Evolutionary conservation across 2,888 invertebrate genomes (phyloP), one percentile per base, ranked within the genome.

Genomic region (Cylindroiulus punctatus): DNA sequence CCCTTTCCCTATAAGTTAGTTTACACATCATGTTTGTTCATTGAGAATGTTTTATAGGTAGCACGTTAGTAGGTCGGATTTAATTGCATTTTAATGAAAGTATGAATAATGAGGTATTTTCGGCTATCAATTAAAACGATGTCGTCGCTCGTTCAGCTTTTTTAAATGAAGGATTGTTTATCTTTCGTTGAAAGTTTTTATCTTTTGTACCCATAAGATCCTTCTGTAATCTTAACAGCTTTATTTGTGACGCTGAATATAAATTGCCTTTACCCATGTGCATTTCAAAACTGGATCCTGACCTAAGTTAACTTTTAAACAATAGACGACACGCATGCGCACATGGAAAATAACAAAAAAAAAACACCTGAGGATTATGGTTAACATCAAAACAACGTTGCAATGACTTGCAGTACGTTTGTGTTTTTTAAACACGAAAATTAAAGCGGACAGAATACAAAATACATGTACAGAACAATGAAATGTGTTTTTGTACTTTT

Each of bases 71-170:
- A 52, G 52, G 52, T 52, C 52, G 19, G 2, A 52, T 52, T 52
- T 52, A 52, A 52, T 52, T 52, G 52, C 52, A n/a, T 52, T 52
- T 52, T n/a, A 52, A 52, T 52, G 52, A 52, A 52, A 52, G 52
- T 52, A n/a, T n/a, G 52, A 52, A 52, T 52, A 52, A 52, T 52
- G n/a, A 5, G n/a, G 52, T 52, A 52, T 52, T 52, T 52, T 14
- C 14, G 52, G n/a, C 52, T 8, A 44, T 44, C 52, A 14, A n/a
- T 52, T 52, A 52, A 52, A 52, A 52, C 52, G 52, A 52, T 52
- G 52, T n/a, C 52, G 52, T 19, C n/a, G 52, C n/a, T 52, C 10
- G n/a, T 52, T 52, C 52, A 52, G 52, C 52, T 3, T 19, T 52
- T 52, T 52, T 52, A 52, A 52, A 52, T n/a, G 5, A 52, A 12